phyloP scores from a whole-genome alignment of 2,797 vertebrate genomes.

The Threskiornis aethiopicus region DNA sequence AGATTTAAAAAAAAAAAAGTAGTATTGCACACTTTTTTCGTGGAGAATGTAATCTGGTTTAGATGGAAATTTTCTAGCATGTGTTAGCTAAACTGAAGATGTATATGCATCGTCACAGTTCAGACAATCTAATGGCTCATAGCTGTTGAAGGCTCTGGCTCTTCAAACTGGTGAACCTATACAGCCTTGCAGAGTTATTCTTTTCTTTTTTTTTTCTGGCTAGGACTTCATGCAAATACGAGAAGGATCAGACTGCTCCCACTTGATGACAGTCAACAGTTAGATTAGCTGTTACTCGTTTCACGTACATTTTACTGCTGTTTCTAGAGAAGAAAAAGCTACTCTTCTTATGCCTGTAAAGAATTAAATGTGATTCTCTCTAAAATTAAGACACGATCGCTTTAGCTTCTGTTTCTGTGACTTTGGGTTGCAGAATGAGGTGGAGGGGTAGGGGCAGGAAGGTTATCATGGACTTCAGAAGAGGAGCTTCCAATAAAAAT shows the following conservation, averaged over 20 bases:
- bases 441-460: neutral
- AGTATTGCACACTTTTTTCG: accelerated
- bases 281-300: neutral
- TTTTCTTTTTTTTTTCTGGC: neutral
- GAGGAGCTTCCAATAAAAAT: neutral
- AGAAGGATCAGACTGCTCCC: neutral
- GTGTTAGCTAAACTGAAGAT: neutral
- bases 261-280: neutral
- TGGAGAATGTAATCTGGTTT: neutral
- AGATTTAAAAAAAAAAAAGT: neutral
- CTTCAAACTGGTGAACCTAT: neutral
- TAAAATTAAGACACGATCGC: neutral
- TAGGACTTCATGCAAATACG: neutral
- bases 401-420: neutral
- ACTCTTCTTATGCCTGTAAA: neutral
- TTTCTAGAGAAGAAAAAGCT: neutral
- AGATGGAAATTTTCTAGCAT: neutral
- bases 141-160: neutral
- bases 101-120: neutral
- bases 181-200: neutral
- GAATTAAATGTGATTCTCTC: neutral
- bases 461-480: neutral
- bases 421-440: neutral
- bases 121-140: neutral
- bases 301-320: neutral